These are phyloP conservation scores for Sebastes trivittatus DNA, from an alignment of 2,797 vertebrate genomes.

Conservation along the genomic window DNA sequence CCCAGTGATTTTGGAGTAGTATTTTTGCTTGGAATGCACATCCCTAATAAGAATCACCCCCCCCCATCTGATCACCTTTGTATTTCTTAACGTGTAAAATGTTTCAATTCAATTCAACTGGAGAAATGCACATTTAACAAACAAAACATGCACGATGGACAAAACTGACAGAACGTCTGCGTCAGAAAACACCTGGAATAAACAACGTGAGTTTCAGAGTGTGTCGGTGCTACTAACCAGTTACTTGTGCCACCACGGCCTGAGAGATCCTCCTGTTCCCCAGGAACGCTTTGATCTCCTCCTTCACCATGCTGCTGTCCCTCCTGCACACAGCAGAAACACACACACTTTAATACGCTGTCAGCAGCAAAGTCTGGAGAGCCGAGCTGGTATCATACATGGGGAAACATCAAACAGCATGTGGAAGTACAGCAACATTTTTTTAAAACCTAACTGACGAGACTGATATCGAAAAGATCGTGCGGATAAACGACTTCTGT, in stretches of 20 bases:
- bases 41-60: no score
- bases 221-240: constrained; percentile 83
- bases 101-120: background rate
- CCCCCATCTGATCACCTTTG: background rate
- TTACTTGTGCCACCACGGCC: constrained; percentile 98
- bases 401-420: background rate
- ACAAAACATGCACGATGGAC: background rate
- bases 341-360: background rate
- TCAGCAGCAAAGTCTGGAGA: background rate
- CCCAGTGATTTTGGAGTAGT: no score
- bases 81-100: background rate
- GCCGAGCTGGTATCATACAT: background rate
- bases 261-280: constrained; percentile 98
- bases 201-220: background rate
- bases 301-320: constrained; percentile 98
- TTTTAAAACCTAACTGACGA: background rate
- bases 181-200: background rate
- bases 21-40: no score
- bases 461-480: background rate
- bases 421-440: background rate
- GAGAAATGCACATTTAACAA: background rate
- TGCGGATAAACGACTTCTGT: background rate
- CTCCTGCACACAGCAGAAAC: constrained; percentile 82
- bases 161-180: background rate
- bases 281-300: constrained; percentile 98